These are phyloP conservation scores for Thera britannica DNA, from an alignment of 2,888 invertebrate species.

Conservation along the genomic window DNA sequence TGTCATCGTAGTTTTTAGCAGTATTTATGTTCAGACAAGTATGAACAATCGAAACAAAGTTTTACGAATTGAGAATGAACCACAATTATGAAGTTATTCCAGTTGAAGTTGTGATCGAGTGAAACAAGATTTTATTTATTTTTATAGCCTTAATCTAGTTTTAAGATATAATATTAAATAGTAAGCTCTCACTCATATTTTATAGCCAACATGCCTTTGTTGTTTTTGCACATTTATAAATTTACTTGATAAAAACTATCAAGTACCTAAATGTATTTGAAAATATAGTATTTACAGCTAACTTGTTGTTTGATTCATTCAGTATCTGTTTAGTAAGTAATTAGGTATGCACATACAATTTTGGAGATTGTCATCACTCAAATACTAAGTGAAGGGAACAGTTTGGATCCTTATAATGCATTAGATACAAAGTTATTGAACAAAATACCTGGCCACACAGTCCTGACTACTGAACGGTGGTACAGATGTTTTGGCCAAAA, in stretches of 20 bases:
- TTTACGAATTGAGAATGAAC: background rate
- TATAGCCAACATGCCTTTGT: slow-evolving; percentile 28
- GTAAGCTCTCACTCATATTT: slow-evolving; percentile 41
- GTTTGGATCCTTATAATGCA: too few relatives aligned
- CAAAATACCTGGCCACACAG: too few relatives aligned
- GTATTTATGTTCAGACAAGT: too few relatives aligned
- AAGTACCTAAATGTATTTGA: slow-evolving; percentile 10
- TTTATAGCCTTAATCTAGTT: slow-evolving; percentile 42
- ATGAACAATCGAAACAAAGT: background rate
- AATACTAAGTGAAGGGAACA: too few relatives aligned
- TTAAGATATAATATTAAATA: slow-evolving; percentile 40
- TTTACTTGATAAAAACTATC: slow-evolving; percentile 20
- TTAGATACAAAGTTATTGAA: too few relatives aligned
- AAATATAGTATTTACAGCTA: slow-evolving; percentile 33
- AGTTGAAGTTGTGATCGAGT: slow-evolving; percentile 33
- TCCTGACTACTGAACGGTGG: too few relatives aligned
- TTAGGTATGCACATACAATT: too few relatives aligned
- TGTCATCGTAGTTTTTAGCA: too few relatives aligned
- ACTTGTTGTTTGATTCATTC: background rate
- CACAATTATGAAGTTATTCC: slow-evolving; percentile 44
- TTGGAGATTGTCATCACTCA: too few relatives aligned
- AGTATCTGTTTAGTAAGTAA: background rate
- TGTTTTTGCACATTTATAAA: slow-evolving; percentile 48
- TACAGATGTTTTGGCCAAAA: too few relatives aligned
- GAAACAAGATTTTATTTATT: slow-evolving; percentile 43